Base-by-base conservation (phyloP, 2,888 invertebrate genomes). In the Hydrotaea diabolus region DNA sequence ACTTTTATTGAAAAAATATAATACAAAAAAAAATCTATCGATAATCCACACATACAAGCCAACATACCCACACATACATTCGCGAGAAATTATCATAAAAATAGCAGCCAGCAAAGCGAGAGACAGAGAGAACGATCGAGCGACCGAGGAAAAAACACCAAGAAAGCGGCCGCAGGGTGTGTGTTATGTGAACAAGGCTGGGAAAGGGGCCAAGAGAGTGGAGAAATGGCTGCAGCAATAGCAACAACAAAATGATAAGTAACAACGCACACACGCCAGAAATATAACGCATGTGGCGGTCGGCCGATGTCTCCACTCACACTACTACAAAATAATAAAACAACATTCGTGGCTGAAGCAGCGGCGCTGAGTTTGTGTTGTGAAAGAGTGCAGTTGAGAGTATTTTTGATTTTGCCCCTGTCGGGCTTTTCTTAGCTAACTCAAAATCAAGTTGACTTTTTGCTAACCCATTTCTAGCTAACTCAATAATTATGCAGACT, bases 1-100 rank as follows among this genome's bases (percentile, higher is more conserved):
- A 59, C 39, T 23, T 59, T 59, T 59, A 59, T 59, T 59, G 59
- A 59, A 59, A 59, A 59, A 21, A 26, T 55, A 55, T 55, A 55
- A 55, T 2, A 55, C 2, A 19, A 2, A 19, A 19, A 59, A 15
- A 59, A 23, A 59, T 59, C 59, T 59, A 59, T 59, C 26, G 59
- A 26, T 23, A 59, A 55, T 21, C 21, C 5, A 15, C 13, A 26
- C 13, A n/a, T n/a, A n/a, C n/a, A n/a, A n/a, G n/a, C n/a, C n/a
- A n/a, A n/a, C n/a, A n/a, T n/a, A 19, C 21, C 19, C 5, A 19
- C 55, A 55, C 19, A 55, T 11, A 49, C 21, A 59, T 23, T 4
- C 9, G 9, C 8, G 9, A 9, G 23, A 59, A 59, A 59, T 59
- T 26, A 55, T 55, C 21, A 55, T 55, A 59, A 59, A 59, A 59